Evolutionary conservation across 2,888 invertebrate genomes (phyloP), one percentile per base, ranked within the genome.

Genomic region (Mythimna lalbum): DNA sequence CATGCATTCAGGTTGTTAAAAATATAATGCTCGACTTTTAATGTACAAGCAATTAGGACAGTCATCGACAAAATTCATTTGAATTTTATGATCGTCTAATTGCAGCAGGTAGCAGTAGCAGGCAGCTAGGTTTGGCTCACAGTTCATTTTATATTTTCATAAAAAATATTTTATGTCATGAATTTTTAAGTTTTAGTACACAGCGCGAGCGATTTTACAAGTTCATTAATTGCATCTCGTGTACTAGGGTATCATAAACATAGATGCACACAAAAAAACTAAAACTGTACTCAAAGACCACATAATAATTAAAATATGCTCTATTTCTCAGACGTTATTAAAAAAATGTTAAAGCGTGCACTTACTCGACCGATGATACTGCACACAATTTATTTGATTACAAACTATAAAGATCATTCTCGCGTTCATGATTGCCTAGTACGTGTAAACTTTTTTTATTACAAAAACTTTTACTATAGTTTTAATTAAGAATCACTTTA

Each of bases 351-450:
- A 43, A 50, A 52, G 31, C 64, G 14, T 52, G 69, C 67, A 27
- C 27, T 69, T 75, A 65, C 14, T 75, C n/a, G 21, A 66, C 31
- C 33, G 60, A 56, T 56, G 33, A 63, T 66, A 56, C 56, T 39
- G 39, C 36, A 64, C 63, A 64, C 61, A 73, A 76, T 69, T 73
- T 55, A 69, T 80, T 78, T 77, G 57, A 77, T 80, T 66, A 31
- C 31, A 27, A 73, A 73, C 67, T 52, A 61, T 78, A 71, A 31
- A 80, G 49, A 56, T 68, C 31, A 61, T 19, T 36, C 52, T 52
- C 3, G 57, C 21, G 23, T 61, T 77, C 50, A 68, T 80, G 70
- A 74, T 70, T 49, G 43, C 81, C 68, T 78, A 36, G 77, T 80
- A 70, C 49, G 49, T 1, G 31, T 10, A 47, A 9, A 52, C 33